phyloP scores from a whole-genome alignment of 2,888 invertebrate genomes.

The Megamerina dolium region DNA sequence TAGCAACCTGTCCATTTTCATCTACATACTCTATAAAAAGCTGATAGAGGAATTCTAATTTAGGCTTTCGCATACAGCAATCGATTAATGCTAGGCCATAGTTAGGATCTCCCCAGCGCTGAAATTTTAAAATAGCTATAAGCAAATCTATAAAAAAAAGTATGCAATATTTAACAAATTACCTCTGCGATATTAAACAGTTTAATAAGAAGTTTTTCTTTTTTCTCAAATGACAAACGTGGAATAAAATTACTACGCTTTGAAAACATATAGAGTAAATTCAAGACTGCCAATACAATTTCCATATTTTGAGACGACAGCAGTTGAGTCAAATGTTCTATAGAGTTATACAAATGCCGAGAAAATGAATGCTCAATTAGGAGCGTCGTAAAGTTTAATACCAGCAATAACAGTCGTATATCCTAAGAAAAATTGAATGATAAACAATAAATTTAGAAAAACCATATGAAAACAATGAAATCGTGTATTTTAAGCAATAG shows the following conservation, averaged over 20 bases:
- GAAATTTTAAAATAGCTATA: neutral
- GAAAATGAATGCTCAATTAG: conserved; percentile 84
- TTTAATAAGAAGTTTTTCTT: conserved; percentile 64
- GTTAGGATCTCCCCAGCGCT: conserved; percentile 67
- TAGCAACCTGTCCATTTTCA: conserved; percentile 34
- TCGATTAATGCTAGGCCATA: conserved; percentile 80
- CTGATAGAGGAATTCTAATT: conserved; percentile 36
- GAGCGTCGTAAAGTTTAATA: conserved; percentile 74
- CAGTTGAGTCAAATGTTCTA: conserved; percentile 74
- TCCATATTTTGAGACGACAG: conserved; percentile 76
- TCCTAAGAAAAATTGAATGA: conserved; percentile 49
- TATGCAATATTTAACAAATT: conserved; percentile 26
- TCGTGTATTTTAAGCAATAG: neutral
- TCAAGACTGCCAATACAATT: conserved; percentile 75
- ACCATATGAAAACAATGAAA: neutral
- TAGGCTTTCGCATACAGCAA: conserved; percentile 66
- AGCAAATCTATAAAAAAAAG: conserved; percentile 1
- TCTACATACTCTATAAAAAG: conserved; percentile 37
- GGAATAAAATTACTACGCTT: conserved; percentile 83
- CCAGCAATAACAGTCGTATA: conserved; percentile 65
- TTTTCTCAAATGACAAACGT: conserved; percentile 64
- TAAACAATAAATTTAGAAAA: neutral
- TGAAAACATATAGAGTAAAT: conserved; percentile 81
- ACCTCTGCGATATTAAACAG: conserved; percentile 76
- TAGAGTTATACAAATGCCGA: conserved; percentile 78